These are phyloP conservation scores for Orthosia incerta DNA, from an alignment of 2,888 invertebrate genomes.

Conservation along the genomic window DNA sequence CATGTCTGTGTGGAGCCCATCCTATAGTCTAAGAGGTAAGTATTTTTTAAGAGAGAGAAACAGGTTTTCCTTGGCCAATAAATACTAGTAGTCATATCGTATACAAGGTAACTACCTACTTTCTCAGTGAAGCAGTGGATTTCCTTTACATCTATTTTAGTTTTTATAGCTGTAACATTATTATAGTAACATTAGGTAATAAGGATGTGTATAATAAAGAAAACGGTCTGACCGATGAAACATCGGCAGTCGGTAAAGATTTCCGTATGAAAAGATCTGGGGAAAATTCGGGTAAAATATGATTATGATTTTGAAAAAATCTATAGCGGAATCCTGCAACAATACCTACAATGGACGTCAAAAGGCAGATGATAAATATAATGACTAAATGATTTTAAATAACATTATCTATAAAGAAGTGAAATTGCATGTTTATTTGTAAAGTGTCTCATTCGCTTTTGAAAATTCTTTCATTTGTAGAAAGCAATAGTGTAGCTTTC, in stretches of 20 bases:
- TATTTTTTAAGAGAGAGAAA: too few relatives aligned
- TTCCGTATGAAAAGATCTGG: neutral
- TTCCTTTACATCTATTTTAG: slow-evolving; percentile 19
- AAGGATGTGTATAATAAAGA: slow-evolving; percentile 11
- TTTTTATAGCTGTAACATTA: slow-evolving; percentile 15
- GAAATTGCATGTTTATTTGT: too few relatives aligned
- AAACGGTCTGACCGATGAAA: neutral
- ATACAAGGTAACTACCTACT: neutral
- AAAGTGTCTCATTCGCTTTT: too few relatives aligned
- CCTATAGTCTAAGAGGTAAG: neutral
- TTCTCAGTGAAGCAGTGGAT: slow-evolving; percentile 1
- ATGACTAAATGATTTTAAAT: too few relatives aligned
- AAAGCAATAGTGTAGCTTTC: too few relatives aligned
- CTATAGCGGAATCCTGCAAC: neutral
- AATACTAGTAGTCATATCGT: neutral
- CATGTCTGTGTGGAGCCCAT: neutral
- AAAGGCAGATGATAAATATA: neutral
- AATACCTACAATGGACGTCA: neutral
- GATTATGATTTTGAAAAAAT: neutral
- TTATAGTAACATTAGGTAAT: neutral
- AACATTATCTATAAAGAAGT: too few relatives aligned
- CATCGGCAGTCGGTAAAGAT: neutral
- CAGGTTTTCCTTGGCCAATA: neutral
- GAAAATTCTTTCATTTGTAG: too few relatives aligned
- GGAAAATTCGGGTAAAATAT: neutral